Evolutionary conservation across 2,797 vertebrate species (phyloP).

Genomic region (Crossoptilon crossoptilon): DNA sequence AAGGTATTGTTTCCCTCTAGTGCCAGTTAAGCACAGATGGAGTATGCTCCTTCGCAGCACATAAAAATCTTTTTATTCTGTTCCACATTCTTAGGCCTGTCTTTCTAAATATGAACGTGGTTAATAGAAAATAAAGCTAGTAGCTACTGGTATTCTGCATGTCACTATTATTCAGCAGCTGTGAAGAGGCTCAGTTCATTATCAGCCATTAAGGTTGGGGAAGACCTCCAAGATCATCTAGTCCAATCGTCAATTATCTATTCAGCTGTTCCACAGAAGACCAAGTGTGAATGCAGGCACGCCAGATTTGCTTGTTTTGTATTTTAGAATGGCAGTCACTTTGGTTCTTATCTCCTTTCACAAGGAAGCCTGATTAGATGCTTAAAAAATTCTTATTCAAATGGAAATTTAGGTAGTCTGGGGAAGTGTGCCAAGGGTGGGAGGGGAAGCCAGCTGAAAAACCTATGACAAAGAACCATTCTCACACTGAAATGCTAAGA

Average conservation of each 20-base stretch:
- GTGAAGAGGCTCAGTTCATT: not conserved
- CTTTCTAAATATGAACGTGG: not conserved
- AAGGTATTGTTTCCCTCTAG: not conserved
- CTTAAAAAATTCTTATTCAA: not conserved
- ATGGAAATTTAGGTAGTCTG: not conserved
- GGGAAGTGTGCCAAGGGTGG: no score
- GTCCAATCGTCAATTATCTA: not conserved
- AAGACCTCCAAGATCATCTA: no score
- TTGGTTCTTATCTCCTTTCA: not conserved
- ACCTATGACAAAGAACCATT: not conserved
- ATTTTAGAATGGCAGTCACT: not conserved
- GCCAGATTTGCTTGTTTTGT: not conserved
- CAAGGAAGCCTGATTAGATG: not conserved
- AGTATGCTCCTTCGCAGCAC: not conserved
- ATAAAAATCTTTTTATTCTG: not conserved
- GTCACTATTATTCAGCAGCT: slow-evolving; percentile 2
- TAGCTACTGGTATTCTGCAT: not conserved
- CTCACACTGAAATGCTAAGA: not conserved
- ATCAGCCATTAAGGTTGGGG: no score
- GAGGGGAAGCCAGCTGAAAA: not conserved
- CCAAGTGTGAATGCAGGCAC: not conserved
- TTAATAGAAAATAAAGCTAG: not conserved
- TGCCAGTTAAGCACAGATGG: not conserved
- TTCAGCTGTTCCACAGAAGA: not conserved
- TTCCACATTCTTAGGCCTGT: not conserved